A percentile compares a stretch with the other conserved stretches of the same genome.
These are phyloP conservation scores for Telmatochromis sp. DNA, from an alignment of 2,113 vertebrate genomes.

Conservation along the genomic window DNA sequence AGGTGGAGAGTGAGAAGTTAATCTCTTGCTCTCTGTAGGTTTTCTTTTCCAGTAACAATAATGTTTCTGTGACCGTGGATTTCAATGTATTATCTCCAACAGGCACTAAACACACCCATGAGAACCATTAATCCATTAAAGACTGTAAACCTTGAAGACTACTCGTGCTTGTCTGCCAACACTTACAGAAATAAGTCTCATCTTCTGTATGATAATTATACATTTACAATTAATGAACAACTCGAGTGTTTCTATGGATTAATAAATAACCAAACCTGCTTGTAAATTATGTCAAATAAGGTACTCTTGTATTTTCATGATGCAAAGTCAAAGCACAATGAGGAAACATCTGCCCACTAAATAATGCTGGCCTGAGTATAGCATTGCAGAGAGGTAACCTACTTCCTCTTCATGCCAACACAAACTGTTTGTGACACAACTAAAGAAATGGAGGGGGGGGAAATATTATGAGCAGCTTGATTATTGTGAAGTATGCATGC, in stretches of 20 bases:
- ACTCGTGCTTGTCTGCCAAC: neutral
- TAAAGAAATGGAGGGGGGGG: neutral
- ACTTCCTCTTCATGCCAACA: constrained; percentile 23
- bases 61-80: neutral
- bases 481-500: neutral
- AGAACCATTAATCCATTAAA: neutral
- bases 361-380: neutral
- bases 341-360: neutral
- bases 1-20: neutral
- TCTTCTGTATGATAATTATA: neutral
- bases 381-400: neutral
- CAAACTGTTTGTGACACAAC: neutral
- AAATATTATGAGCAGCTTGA: neutral
- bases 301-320: neutral
- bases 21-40: neutral
- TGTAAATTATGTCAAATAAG: neutral
- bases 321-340: neutral
- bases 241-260: neutral
- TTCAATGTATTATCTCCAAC: neutral
- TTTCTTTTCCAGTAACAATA: neutral
- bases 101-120: neutral
- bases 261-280: neutral
- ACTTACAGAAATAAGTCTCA: neutral
- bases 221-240: neutral
- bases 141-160: neutral